Evolutionary conservation across 2,113 vertebrate species (phyloP).

Genomic region (Sylvilagus bachmani): DNA sequence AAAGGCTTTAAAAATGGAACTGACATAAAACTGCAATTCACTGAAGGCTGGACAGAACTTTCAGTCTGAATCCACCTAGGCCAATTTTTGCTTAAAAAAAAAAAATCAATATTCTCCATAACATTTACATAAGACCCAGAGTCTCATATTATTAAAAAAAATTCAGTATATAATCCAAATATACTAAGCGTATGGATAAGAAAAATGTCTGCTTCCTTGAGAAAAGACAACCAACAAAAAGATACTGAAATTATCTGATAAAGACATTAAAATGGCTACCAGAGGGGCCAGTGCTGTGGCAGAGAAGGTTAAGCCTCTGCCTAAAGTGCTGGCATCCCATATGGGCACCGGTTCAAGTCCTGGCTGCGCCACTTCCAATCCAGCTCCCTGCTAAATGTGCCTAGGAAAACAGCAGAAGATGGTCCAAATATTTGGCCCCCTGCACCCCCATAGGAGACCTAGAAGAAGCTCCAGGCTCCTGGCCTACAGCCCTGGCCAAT

Average conservation of each 20-base stretch:
- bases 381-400: too few species aligned
- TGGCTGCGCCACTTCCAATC: too few species aligned
- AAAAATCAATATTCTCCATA: background rate
- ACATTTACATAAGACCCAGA: background rate
- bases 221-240: conserved; percentile 13
- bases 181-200: conserved; percentile 20
- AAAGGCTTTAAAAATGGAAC: conserved; percentile 22
- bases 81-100: background rate
- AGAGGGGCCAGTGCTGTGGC: background rate
- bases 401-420: too few species aligned
- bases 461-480: too few species aligned
- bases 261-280: background rate
- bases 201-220: background rate
- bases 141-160: background rate
- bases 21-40: background rate
- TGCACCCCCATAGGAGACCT: too few species aligned
- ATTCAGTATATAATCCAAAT: background rate
- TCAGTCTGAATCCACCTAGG: background rate
- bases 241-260: background rate
- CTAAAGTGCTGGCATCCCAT: too few species aligned
- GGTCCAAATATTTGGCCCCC: too few species aligned
- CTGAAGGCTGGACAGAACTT: background rate
- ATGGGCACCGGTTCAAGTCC: too few species aligned
- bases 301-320: too few species aligned
- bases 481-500: too few species aligned